Percentiles rank a stretch among this genome's conserved stretches.
These are phyloP conservation scores for Smithornis capensis DNA, from an alignment of 2,113 vertebrate genomes.

Conservation along the genomic window DNA sequence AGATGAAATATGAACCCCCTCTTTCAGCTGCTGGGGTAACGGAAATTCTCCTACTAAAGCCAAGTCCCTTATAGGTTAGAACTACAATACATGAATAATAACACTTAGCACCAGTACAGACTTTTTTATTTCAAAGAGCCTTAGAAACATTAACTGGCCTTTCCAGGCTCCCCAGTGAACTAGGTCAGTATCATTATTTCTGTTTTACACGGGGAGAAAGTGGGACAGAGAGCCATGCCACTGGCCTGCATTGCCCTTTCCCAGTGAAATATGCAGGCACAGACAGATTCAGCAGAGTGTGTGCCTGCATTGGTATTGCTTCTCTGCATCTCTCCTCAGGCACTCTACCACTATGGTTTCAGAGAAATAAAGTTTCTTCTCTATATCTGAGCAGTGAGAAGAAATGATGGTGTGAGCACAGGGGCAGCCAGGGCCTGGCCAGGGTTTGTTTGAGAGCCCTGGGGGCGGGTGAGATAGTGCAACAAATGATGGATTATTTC, in stretches of 20 bases:
- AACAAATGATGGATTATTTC: background rate
- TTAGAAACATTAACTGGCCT: conserved; percentile 14
- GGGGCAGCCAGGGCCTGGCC: background rate
- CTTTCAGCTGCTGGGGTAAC: background rate
- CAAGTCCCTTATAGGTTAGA: background rate
- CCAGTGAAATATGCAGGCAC: background rate
- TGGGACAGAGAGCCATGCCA: conserved; percentile 13
- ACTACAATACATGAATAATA: conserved; percentile 27
- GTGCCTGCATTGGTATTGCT: fast-evolving
- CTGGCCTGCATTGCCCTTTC: background rate
- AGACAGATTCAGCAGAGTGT: background rate
- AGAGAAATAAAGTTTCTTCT: background rate
- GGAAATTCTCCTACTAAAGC: background rate
- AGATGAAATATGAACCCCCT: background rate
- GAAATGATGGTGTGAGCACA: background rate
- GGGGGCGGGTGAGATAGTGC: background rate
- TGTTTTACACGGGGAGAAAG: conserved; percentile 11
- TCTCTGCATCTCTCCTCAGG: background rate
- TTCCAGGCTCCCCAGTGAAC: conserved; percentile 18
- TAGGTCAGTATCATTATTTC: conserved; percentile 37
- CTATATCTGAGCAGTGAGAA: background rate
- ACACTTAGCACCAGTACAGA: background rate
- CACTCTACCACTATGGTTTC: background rate
- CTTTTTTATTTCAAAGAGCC: conserved; percentile 4
- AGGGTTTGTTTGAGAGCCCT: background rate